Percentiles rank a stretch among this genome's conserved stretches.
Conservation (phyloP, 1,140 invertebrate species). For the Polyergus mexicanus region DNA sequence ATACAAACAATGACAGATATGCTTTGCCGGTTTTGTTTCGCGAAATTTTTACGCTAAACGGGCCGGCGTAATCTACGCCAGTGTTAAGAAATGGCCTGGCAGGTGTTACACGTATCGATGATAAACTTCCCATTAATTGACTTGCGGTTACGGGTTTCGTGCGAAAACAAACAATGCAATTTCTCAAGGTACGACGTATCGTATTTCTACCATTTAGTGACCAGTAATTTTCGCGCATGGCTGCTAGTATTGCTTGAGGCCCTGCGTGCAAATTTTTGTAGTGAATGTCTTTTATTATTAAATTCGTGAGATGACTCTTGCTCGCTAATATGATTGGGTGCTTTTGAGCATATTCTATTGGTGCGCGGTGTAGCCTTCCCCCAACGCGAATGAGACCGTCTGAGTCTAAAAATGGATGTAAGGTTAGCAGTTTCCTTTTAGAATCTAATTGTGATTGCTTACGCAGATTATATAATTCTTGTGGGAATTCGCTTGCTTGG, state of each 20-base stretch:
- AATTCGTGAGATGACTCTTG: conserved; percentile 7
- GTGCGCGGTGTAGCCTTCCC: conserved; percentile 2
- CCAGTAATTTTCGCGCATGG: neutral
- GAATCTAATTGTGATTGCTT: neutral
- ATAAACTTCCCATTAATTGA: conserved; percentile 17
- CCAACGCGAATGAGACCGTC: conserved; percentile 11
- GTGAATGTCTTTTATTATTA: neutral
- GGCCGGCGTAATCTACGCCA: neutral
- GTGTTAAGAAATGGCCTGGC: neutral
- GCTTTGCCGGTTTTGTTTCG: neutral
- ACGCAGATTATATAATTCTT: neutral
- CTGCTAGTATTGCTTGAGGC: neutral
- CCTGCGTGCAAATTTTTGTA: conserved; percentile 22
- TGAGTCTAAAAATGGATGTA: neutral
- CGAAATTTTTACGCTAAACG: neutral
- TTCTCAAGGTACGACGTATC: neutral
- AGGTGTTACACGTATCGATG: neutral
- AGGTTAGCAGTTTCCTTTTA: neutral
- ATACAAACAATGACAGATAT: neutral
- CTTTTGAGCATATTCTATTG: neutral
- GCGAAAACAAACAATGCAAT: conserved; percentile 14
- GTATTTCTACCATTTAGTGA: neutral
- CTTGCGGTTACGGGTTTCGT: neutral
- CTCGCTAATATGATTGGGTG: conserved; percentile 18
- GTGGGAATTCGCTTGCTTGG: neutral